Evolutionary conservation across 2,797 vertebrate genomes (phyloP).

Genomic region (Intellagama lesueurii): DNA sequence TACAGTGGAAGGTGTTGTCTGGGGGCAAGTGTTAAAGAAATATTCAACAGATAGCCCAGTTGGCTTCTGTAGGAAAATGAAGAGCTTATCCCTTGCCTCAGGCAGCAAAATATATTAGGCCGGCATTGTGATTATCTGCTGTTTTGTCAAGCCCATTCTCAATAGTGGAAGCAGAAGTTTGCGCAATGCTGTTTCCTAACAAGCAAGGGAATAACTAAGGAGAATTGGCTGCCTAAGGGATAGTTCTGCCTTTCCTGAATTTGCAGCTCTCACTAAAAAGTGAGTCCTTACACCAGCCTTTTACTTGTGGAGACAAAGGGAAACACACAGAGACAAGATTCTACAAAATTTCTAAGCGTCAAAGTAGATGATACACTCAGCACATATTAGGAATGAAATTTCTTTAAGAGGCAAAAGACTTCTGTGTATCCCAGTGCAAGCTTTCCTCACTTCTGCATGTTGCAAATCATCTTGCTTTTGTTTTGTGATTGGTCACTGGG

Average conservation of each 20-base stretch:
- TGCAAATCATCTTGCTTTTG: too few relatives aligned
- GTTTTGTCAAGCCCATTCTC: not conserved
- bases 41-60: too few relatives aligned
- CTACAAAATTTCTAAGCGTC: too few relatives aligned
- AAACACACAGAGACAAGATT: not conserved
- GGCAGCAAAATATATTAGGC: not conserved
- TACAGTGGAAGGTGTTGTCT: not conserved
- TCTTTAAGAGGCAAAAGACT: too few relatives aligned
- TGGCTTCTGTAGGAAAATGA: not conserved
- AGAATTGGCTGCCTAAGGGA: not conserved
- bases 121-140: not conserved
- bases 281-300: not conserved
- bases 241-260: not conserved
- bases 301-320: not conserved
- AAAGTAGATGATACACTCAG: too few relatives aligned
- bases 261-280: not conserved
- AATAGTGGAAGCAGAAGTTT: not conserved
- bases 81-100: not conserved
- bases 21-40: not conserved
- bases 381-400: too few relatives aligned
- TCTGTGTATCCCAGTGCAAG: too few relatives aligned
- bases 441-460: too few relatives aligned
- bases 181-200: too few relatives aligned
- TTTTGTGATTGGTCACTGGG: too few relatives aligned
- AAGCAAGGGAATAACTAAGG: too few relatives aligned